Conservation (phyloP, 2,888 invertebrate genomes). For the Tiliacea citrago region DNA sequence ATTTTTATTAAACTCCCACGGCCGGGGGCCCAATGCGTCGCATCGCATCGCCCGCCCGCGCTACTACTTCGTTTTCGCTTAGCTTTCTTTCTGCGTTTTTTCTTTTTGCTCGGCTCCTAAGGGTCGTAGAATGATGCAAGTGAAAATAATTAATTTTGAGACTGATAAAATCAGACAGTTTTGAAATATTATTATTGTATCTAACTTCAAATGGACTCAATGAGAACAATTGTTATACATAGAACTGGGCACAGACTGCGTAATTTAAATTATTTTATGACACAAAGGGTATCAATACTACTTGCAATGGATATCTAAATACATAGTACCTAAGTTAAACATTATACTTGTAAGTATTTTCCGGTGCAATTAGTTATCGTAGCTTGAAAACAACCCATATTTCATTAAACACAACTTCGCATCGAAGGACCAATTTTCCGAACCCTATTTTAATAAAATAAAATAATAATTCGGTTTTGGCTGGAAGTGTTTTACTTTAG, state of each 20-base stretch:
- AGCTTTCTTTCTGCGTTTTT: no score
- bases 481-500: background rate
- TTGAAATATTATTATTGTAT: conserved; percentile 6
- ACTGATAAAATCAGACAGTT: conserved; percentile 11
- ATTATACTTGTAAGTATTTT: background rate
- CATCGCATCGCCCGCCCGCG: no score
- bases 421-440: background rate
- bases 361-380: background rate
- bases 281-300: background rate
- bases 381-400: background rate
- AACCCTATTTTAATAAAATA: background rate
- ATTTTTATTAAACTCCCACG: no score
- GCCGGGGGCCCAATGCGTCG: no score
- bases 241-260: conserved; percentile 1
- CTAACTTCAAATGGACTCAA: conserved; percentile 22
- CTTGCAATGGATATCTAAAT: background rate
- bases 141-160: background rate
- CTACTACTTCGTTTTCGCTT: no score
- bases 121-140: background rate
- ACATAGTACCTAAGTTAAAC: background rate
- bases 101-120: no score
- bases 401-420: background rate
- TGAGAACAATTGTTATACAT: conserved; percentile 24
- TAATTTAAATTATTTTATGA: conserved; percentile 1
- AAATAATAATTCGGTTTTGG: conserved; percentile 7